phyloP scores from a whole-genome alignment of 2,797 vertebrate genomes.

The Pseudochirops corinnae region DNA sequence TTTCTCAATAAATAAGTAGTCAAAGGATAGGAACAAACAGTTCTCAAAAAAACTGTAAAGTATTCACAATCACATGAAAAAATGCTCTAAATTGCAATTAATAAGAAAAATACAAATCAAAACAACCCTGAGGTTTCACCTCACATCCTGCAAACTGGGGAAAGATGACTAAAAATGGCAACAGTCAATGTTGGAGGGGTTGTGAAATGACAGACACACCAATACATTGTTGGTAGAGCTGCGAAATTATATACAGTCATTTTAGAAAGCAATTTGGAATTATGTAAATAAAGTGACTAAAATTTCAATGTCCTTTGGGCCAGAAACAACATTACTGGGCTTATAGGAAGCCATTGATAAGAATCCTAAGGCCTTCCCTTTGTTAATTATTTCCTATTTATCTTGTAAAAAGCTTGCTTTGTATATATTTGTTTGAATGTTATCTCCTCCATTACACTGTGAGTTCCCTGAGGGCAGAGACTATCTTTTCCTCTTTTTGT shows the following conservation, averaged over 20 bases:
- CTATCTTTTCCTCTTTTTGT: not conserved
- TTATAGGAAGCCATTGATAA: not conserved
- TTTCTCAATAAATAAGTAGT: not conserved
- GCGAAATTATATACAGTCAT: not conserved
- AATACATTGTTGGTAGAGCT: not conserved
- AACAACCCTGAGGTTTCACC: not conserved
- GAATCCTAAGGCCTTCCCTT: not conserved
- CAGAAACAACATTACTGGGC: not conserved
- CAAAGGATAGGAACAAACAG: not conserved
- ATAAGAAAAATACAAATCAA: not conserved
- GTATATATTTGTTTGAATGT: not conserved
- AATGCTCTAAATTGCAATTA: not conserved
- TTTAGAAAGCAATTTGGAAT: not conserved
- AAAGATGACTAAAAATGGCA: not conserved
- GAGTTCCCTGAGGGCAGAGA: not conserved
- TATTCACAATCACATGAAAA: not conserved
- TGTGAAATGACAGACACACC: not conserved
- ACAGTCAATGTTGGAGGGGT: not conserved
- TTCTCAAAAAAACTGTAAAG: not conserved
- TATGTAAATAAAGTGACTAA: not conserved
- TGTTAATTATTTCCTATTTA: not conserved
- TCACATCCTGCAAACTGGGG: not conserved
- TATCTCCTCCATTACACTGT: not conserved
- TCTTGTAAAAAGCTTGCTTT: not conserved
- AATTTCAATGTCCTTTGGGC: not conserved